A percentile compares a stretch with the other conserved stretches of the same genome.
These are phyloP conservation scores for Rattus norvegicus DNA, from an alignment of 2,113 vertebrate species.

Conservation along the genomic window DNA sequence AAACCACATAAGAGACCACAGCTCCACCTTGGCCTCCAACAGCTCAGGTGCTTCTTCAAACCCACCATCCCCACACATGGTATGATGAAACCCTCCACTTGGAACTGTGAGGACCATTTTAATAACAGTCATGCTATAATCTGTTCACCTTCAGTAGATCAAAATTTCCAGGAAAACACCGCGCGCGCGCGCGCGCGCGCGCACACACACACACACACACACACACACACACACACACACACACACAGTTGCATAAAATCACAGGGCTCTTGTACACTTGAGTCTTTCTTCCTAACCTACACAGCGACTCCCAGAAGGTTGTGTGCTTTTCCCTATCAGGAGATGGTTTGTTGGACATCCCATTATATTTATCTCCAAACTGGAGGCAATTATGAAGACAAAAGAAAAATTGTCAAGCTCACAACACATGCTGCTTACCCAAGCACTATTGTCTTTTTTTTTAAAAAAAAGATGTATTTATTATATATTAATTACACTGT, in stretches of 20 bases:
- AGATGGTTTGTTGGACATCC: not conserved
- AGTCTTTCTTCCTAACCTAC: not conserved
- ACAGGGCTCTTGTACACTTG: not conserved
- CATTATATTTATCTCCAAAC: constrained; percentile 43
- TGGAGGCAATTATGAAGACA: constrained; percentile 19
- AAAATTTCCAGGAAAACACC: not conserved
- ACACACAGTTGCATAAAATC: not conserved
- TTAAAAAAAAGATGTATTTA: rapidly evolving
- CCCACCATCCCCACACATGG: not conserved
- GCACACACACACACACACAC: not conserved
- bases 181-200: rapidly evolving
- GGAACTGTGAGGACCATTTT: not conserved
- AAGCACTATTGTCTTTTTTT: not conserved
- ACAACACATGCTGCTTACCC: not conserved
- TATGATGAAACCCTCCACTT: not conserved
- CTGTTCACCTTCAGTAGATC: not conserved
- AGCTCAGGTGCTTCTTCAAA: not conserved
- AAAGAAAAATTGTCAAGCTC: constrained; percentile 32
- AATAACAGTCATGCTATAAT: not conserved
- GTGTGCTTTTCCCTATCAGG: not conserved
- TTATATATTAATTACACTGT: too few relatives aligned
- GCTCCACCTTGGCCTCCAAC: not conserved
- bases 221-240: not conserved
- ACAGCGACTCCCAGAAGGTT: not conserved
- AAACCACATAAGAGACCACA: not conserved